These are phyloP conservation scores for Sinohyriopsis cumingii DNA, from an alignment of 2,888 invertebrate species.

Conservation along the genomic window DNA sequence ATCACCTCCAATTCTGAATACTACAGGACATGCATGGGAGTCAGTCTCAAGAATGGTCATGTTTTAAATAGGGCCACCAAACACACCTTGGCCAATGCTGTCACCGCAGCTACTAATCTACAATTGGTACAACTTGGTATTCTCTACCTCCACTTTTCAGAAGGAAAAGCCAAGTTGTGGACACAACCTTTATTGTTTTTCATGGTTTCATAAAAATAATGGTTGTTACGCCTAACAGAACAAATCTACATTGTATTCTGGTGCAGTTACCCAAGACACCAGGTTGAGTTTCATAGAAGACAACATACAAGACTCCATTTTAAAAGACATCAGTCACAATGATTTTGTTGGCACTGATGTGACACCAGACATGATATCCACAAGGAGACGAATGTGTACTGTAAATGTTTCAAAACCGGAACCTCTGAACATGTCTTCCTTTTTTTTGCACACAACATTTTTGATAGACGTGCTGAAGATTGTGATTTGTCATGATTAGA, in stretches of 20 bases:
- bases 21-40: no score
- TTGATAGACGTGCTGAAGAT: no score
- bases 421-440: slow-evolving; percentile 12
- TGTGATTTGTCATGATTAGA: no score
- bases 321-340: slow-evolving; percentile 12
- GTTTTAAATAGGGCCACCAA: no score
- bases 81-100: no score
- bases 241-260: slow-evolving; percentile 9
- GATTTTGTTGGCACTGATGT: slow-evolving; percentile 18
- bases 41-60: no score
- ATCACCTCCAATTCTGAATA: no score
- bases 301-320: slow-evolving; percentile 1
- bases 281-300: slow-evolving; percentile 18
- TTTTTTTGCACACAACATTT: no score
- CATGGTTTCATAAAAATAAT: slow-evolving; percentile 9
- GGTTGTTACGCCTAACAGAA: slow-evolving; percentile 16
- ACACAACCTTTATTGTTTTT: not conserved
- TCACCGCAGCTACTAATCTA: no score
- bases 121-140: no score
- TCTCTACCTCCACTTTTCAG: no score
- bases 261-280: slow-evolving; percentile 9
- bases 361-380: slow-evolving; percentile 7
- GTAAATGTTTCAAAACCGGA: slow-evolving; percentile 15
- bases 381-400: slow-evolving; percentile 15
- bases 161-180: no score